These are phyloP conservation scores for Neoaliturus tenellus DNA, from an alignment of 2,888 invertebrate species.

Conservation along the genomic window DNA sequence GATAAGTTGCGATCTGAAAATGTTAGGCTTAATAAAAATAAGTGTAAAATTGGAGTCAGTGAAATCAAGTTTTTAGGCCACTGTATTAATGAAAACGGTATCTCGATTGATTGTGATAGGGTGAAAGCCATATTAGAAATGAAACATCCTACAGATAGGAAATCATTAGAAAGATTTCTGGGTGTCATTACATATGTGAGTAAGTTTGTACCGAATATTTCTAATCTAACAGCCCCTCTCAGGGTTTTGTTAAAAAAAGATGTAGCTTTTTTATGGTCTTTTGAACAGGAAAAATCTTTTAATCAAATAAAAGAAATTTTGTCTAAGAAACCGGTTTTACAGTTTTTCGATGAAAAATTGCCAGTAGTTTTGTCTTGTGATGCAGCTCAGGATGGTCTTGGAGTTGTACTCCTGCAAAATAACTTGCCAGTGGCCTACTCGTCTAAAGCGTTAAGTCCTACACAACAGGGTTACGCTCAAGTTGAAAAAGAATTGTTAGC, in stretches of 20 bases:
- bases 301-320: conserved; percentile 46
- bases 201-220: conserved; percentile 67
- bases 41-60: conserved; percentile 52
- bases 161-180: conserved; percentile 66
- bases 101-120: conserved; percentile 63
- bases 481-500: conserved; percentile 56
- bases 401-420: conserved; percentile 49
- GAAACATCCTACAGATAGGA: conserved; percentile 64
- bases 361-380: conserved; percentile 47
- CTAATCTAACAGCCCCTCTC: conserved; percentile 64
- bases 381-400: conserved; percentile 51
- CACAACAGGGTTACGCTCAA: conserved; percentile 51
- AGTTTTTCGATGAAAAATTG: conserved; percentile 34
- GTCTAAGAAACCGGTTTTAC: conserved; percentile 2
- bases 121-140: conserved; percentile 65
- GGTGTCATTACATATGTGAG: conserved; percentile 67
- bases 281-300: conserved; percentile 53
- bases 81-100: conserved; percentile 58
- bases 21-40: conserved; percentile 54
- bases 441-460: conserved; percentile 53
- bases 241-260: conserved; percentile 64
- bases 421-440: conserved; percentile 52
- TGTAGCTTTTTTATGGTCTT: conserved; percentile 59
- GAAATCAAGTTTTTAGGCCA: conserved; percentile 53
- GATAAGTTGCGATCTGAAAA: conserved; percentile 46